Evolutionary conservation across 2,888 invertebrate species (phyloP), one percentile per base, ranked within the genome.

Genomic region (Selenia dentaria): DNA sequence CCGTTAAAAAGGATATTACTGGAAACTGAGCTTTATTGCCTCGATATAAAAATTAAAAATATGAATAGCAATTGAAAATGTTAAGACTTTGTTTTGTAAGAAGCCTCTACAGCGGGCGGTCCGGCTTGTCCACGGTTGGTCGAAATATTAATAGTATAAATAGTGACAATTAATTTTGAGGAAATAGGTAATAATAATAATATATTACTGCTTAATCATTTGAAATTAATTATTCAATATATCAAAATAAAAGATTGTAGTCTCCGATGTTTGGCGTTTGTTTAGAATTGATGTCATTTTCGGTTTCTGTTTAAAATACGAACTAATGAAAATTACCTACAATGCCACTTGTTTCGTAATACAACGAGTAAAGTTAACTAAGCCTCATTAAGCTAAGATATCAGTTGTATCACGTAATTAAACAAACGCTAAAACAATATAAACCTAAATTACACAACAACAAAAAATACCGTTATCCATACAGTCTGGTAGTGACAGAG

Each of bases 71-170:
- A 22, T 44, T 2, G 18, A 25, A 41, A 46, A 51, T 41, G 27
- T n/a, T n/a, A n/a, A n/a, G n/a, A n/a, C 29, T 51, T 40, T 39
- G 44, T 51, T 50, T 62, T 49, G 52, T 61, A 70, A 68, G 74
- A 68, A 62, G 63, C 59, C 59, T 62, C 57, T 80, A 59, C 75
- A 77, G 75, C 82, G 72, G 83, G 81, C 75, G 83, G 82, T 82
- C 81, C 51, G 51, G 54, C 51, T 62, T 67, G 69, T 67, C 68
- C 72, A 62, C 65, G 67, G 65, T 63, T 59, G 67, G 70, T 66
- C 67, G 68, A 77, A 75, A 76, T 79, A 80, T 79, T 81, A 79
- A 80, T 79, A 76, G 74, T 71, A 65, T 65, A 63, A 70, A 67
- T 60, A 61, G 57, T 59, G 53, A 64, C 72, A 60, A 80, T 79